These are phyloP conservation scores for Odocoileus hemionus DNA, from an alignment of 2,113 vertebrate genomes.

Conservation along the genomic window DNA sequence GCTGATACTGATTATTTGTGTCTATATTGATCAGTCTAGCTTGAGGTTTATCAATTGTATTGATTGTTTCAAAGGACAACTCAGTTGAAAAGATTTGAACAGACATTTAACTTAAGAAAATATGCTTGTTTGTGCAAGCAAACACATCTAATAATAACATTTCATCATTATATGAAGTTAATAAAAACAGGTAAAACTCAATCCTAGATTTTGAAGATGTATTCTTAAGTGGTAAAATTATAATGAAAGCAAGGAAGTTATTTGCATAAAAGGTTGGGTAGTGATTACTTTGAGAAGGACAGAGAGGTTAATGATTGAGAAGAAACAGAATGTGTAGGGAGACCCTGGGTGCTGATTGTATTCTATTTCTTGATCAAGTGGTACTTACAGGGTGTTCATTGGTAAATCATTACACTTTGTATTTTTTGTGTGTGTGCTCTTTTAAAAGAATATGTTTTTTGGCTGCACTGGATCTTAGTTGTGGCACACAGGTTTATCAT, in stretches of 20 bases:
- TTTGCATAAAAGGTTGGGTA: not conserved
- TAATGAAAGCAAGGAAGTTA: not conserved
- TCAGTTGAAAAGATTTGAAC: not conserved
- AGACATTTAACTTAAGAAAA: not conserved
- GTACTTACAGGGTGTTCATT: not conserved
- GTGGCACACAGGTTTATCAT: fast-evolving
- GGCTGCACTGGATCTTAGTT: not conserved
- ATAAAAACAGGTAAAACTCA: not conserved
- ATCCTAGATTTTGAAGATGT: not conserved
- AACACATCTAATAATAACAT: not conserved
- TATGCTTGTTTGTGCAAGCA: not conserved
- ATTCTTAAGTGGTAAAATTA: not conserved
- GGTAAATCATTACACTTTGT: not conserved
- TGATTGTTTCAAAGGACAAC: not conserved
- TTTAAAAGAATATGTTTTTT: not conserved
- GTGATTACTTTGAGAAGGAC: no score
- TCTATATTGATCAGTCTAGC: not conserved
- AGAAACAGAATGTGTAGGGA: not conserved
- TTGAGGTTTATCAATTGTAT: not conserved
- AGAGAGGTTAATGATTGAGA: not conserved
- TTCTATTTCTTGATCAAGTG: not conserved
- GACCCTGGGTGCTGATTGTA: not conserved
- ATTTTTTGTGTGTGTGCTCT: not conserved
- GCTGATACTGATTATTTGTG: not conserved
- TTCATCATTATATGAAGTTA: not conserved